Conservation (phyloP, 2,888 invertebrate genomes). For the Orchesellides sinensis region DNA sequence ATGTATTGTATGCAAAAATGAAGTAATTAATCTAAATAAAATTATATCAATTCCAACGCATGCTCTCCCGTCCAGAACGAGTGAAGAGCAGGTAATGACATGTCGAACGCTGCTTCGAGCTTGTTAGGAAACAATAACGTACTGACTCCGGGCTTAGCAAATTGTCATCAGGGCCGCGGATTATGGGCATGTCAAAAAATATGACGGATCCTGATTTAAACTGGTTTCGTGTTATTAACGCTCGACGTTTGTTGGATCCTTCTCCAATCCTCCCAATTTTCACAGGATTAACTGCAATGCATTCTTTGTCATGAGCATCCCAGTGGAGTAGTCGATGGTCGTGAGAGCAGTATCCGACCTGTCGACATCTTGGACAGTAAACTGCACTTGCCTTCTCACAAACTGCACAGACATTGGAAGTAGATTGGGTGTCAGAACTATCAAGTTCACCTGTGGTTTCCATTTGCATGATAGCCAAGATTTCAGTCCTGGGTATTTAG, state of each 20-base stretch:
- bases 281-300: conserved; percentile 52
- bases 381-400: conserved; percentile 53
- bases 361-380: conserved; percentile 57
- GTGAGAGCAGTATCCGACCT: conserved; percentile 54
- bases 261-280: conserved; percentile 43
- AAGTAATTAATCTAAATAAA: too few relatives aligned
- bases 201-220: conserved; percentile 53
- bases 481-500: too few relatives aligned
- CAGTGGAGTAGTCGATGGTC: conserved; percentile 54
- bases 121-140: conserved; percentile 58
- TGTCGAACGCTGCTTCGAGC: conserved; percentile 54
- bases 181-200: conserved; percentile 54
- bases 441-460: not conserved
- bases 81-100: conserved; percentile 53
- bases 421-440: not conserved
- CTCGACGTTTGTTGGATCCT: conserved; percentile 11
- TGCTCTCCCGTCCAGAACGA: conserved; percentile 51
- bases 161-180: conserved; percentile 60
- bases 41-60: too few relatives aligned
- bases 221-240: conserved; percentile 33
- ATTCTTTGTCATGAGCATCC: conserved; percentile 58
- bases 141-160: conserved; percentile 56
- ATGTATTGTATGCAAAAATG: too few relatives aligned
- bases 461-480: too few relatives aligned
- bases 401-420: conserved; percentile 26